These are phyloP conservation scores for Ctenodactylus gundi DNA, from an alignment of 2,113 vertebrate species.

Conservation along the genomic window DNA sequence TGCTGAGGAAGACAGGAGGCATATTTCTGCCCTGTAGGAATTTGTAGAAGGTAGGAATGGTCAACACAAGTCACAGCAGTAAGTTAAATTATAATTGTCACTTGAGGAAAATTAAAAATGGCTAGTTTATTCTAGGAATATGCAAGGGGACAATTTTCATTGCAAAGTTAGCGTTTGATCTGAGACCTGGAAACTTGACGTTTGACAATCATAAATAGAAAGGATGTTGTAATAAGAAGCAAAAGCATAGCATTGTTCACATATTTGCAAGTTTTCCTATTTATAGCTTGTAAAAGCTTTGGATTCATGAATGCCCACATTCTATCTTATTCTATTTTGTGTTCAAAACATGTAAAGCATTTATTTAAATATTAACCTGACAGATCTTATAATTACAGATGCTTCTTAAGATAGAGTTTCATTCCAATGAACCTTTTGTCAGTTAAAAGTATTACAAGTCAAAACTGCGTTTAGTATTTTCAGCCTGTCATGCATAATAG, in stretches of 20 bases:
- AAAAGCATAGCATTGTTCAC: not conserved
- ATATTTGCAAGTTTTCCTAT: conserved; percentile 16
- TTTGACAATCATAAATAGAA: conserved; percentile 32
- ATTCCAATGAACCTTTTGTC: not conserved
- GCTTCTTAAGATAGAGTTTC: not conserved
- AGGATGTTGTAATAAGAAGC: not conserved
- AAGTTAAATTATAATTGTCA: conserved; percentile 4
- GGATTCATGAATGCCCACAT: not conserved
- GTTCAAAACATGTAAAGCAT: conserved; percentile 24
- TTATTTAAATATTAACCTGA: not conserved
- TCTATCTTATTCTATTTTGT: conserved; percentile 12
- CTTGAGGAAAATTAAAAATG: not conserved
- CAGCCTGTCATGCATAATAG: not conserved
- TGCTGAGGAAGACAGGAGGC: not conserved
- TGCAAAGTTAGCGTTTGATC: not conserved
- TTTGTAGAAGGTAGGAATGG: not conserved
- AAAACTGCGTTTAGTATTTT: not conserved
- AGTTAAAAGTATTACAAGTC: not conserved
- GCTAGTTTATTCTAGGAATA: not conserved
- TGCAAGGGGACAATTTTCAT: not conserved
- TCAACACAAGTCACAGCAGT: not conserved
- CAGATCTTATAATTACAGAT: not conserved
- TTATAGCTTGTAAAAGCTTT: conserved; percentile 32
- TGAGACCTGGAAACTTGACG: conserved; percentile 16
- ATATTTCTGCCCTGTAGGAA: not conserved